Evolutionary conservation across 2,888 invertebrate species (phyloP), one percentile per base, ranked within the genome.

Genomic region (Ormyrus nitidulus): DNA sequence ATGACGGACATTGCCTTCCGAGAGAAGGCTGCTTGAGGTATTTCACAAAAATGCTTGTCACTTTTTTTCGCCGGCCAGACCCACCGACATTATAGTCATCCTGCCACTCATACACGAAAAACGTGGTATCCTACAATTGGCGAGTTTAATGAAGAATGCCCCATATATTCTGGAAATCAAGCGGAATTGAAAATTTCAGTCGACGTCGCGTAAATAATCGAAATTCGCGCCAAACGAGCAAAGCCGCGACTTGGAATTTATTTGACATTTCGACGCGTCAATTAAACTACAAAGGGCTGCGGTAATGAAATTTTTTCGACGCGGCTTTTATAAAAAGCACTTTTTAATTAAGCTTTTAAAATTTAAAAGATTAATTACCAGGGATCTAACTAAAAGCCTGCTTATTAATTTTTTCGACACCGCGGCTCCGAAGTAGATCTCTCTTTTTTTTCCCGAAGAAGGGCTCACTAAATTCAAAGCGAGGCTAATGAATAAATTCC

Each of bases 311-410:
- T 73, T 80, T 80, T 80, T 73, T 72, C 54, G 53, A 4, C 54
- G 65, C 34, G 58, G 61, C 71, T 80, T 80, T 68, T 80, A 19
- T 61, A 71, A 13, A 53, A 71, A 34, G 51, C 5, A 58, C 61
- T 69, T 61, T 79, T 71, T 70, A 64, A 79, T 79, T 79, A 75
- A 70, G 53, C 74, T 79, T 79, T 75, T 75, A 64, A 70, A 69
- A 64, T 9, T 54, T 69, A 58, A 65, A 19, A 65, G 58, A 51
- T 75, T 79, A 65, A 79, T 75, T 70, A 75, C 58, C 11, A 53
- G 53, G 46, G 64, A 48, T 46, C 49, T 0, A 70, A 62, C 54
- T 76, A 76, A 70, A 76, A 76, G 76, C 68, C 44, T 56, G 6
- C n/a, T 56, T n/a, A 56, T 56, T 6, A 56, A 56, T 56, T 56